Evolutionary conservation across 2,113 vertebrate species (phyloP).

Genomic region (Nannobrachium achirus): DNA sequence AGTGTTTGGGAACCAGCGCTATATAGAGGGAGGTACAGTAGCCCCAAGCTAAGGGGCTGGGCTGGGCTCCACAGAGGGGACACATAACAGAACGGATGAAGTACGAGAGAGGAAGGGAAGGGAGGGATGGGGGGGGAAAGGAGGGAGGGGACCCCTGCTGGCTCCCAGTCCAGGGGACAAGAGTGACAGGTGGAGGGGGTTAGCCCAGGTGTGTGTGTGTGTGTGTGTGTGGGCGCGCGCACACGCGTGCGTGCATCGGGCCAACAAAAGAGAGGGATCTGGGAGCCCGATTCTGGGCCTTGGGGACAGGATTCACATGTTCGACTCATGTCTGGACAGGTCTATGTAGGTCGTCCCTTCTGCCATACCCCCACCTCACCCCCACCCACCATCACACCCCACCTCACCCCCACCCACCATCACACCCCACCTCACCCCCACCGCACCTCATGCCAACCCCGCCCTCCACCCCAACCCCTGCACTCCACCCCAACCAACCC

Average conservation of each 20-base stretch:
- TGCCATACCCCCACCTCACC: slow-evolving; percentile 23
- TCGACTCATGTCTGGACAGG: slow-evolving; percentile 78
- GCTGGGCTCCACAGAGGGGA: slow-evolving; percentile 13
- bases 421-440: slow-evolving; percentile 25
- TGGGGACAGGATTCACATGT: slow-evolving; percentile 77
- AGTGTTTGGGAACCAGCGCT: too few relatives aligned
- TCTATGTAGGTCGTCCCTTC: slow-evolving; percentile 48
- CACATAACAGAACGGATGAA: slow-evolving; percentile 2
- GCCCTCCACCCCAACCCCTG: background rate
- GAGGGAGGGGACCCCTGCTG: slow-evolving; percentile 68
- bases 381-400: slow-evolving; percentile 39
- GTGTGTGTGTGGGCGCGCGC: slow-evolving; percentile 26
- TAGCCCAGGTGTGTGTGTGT: slow-evolving; percentile 28
- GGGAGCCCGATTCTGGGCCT: slow-evolving; percentile 54
- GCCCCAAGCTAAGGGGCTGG: slow-evolving; percentile 29
- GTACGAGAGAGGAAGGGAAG: slow-evolving; percentile 18
- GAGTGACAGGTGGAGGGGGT: slow-evolving; percentile 72
- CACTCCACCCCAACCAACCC: background rate
- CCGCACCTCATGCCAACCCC: slow-evolving; percentile 34
- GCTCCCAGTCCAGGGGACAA: slow-evolving; percentile 55
- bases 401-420: slow-evolving; percentile 49
- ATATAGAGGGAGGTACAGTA: slow-evolving; percentile 1
- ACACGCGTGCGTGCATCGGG: slow-evolving; percentile 14
- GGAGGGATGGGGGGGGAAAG: slow-evolving; percentile 38
- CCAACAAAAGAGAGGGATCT: slow-evolving; percentile 8